phyloP scores from a whole-genome alignment of 2,797 vertebrate genomes.

The Hippoglossus hippoglossus region DNA sequence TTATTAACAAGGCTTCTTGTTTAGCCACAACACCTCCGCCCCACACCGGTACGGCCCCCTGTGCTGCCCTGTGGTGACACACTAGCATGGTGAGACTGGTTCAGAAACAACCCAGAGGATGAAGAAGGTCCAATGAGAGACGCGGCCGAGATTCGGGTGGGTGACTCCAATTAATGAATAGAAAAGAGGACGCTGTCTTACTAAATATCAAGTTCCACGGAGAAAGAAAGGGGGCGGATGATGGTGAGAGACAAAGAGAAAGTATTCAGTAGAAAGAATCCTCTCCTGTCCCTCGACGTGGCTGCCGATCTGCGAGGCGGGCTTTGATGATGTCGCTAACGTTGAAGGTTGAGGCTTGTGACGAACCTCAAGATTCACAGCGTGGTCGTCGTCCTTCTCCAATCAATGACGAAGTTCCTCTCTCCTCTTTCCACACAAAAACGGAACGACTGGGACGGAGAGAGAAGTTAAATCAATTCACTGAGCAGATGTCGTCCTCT shows the following conservation, averaged over 20 bases:
- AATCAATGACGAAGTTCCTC: conserved; percentile 63
- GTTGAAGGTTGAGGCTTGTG: conserved; percentile 56
- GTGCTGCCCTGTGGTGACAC: conserved; percentile 59
- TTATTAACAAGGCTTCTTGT: conserved; percentile 79
- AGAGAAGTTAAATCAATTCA: too few species aligned
- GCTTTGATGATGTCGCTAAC: conserved; percentile 71
- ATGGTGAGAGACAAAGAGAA: conserved; percentile 48
- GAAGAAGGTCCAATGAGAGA: conserved; percentile 44
- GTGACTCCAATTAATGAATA: conserved; percentile 58
- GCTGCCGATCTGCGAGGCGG: conserved; percentile 61
- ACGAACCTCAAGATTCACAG: conserved; percentile 64
- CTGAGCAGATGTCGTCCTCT: too few species aligned
- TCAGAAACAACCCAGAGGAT: conserved; percentile 38
- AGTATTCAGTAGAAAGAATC: conserved; percentile 43
- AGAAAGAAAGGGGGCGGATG: conserved; percentile 23
- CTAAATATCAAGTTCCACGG: conserved; percentile 63
- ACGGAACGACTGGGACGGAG: conserved; percentile 64
- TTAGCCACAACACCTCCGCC: conserved; percentile 65
- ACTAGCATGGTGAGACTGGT: conserved; percentile 63
- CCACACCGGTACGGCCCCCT: conserved; percentile 56
- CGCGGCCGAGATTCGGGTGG: conserved; percentile 7
- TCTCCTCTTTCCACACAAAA: conserved; percentile 77
- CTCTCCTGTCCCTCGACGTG: conserved; percentile 49
- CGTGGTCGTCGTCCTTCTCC: conserved; percentile 77
- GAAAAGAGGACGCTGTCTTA: conserved; percentile 53